Evolutionary conservation across 2,113 vertebrate genomes (phyloP).

Genomic region (Sinosuthora webbiana): DNA sequence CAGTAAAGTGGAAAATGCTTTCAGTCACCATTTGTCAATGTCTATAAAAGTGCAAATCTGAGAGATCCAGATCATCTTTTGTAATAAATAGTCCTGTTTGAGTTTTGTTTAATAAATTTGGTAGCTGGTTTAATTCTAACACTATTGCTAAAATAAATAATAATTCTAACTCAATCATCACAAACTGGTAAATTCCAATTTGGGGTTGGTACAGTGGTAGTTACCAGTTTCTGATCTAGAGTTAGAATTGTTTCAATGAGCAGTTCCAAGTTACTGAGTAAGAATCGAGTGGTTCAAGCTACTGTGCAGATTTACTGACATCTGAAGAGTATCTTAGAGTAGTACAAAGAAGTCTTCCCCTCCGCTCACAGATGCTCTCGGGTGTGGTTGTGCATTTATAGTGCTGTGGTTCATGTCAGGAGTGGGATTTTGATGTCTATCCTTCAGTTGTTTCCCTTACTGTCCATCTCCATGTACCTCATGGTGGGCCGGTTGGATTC

Average conservation of each 20-base stretch:
- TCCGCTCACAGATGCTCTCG: neutral
- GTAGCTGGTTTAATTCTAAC: neutral
- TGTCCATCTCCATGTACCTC: neutral
- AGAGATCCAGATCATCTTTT: neutral
- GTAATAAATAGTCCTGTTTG: neutral
- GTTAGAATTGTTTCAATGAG: neutral
- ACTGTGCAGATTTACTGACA: neutral
- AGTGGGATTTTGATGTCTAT: neutral
- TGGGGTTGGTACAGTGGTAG: neutral
- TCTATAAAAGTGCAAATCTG: neutral
- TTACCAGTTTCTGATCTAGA: neutral
- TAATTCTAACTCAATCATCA: neutral
- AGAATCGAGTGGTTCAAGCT: neutral
- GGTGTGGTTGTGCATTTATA: neutral
- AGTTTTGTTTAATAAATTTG: neutral
- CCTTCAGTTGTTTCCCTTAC: constrained; percentile 16
- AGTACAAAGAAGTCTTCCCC: neutral
- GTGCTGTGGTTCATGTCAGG: neutral
- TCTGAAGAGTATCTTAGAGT: neutral
- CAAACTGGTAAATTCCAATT: neutral
- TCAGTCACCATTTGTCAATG: neutral
- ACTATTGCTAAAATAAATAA: neutral
- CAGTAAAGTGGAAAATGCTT: neutral
- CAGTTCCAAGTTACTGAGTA: neutral
- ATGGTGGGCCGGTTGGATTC: neutral